Evolutionary conservation across 2,797 vertebrate species (phyloP), one percentile per base, ranked within the genome.

Genomic region (Microhierax caerulescens): DNA sequence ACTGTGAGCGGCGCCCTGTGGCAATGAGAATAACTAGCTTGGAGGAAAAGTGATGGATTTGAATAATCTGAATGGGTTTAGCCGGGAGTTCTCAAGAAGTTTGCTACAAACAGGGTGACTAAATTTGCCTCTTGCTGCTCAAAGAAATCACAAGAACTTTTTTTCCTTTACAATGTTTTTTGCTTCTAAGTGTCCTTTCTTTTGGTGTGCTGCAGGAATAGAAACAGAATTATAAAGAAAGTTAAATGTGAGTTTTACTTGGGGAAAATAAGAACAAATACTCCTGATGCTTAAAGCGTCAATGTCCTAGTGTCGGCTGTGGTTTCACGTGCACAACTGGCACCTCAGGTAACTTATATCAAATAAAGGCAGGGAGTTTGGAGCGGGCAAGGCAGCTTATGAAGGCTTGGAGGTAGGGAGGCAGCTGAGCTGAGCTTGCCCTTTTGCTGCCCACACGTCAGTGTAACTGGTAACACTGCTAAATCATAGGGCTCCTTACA

Each of bases 291-390:
- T 92, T n/a, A 12, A 56, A 91, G 47, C 84, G 32, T 53, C 43
- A 2, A 28, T 51, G 18, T 15, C 61, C 5, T 1, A 3, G 60
- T 18, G 69, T 37, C 0, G 1, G 57, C 77, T 74, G 67, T 5
- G 51, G n/a, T 51, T 83, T 67, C n/a, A 28, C 2, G 5, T 30
- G 88, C 11, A 7, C 21, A 3, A 0, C 50, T 30, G 67, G 70
- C 54, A 64, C 54, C n/a, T 45, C 1, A 5, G 41, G 91, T 53
- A 2, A 21, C 57, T 25, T 25, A 10, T 5, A 1, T 5, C 60
- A 27, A 72, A 28, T 57, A 11, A 45, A 67, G 39, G 43, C 27
- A 45, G 37, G 48, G 65, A 51, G 45, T 53, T 64, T 3, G 23
- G 60, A 79, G 47, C 39, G 47, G 45, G 30, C 21, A 34, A 23